Conservation (phyloP, 2,888 invertebrate genomes). For the Apamea anceps region DNA sequence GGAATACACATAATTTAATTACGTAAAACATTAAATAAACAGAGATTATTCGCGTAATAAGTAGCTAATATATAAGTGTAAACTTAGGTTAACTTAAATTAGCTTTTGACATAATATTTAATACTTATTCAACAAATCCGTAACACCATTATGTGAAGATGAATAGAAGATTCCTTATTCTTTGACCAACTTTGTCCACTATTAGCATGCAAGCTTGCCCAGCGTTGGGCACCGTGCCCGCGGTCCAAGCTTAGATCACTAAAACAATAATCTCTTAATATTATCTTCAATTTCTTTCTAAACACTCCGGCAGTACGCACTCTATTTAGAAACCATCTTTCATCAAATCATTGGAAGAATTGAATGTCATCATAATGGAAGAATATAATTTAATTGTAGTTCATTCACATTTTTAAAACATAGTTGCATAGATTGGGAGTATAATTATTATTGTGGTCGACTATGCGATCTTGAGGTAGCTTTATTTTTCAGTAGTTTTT, state of each 20-base stretch:
- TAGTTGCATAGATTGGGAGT: neutral
- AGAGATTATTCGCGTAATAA: conserved; percentile 25
- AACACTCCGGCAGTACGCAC: conserved; percentile 39
- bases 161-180: conserved; percentile 50
- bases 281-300: conserved; percentile 50
- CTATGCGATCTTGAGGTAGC: conserved; percentile 13
- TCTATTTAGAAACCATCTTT: conserved; percentile 2
- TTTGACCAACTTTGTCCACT: conserved; percentile 37
- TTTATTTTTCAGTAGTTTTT: neutral
- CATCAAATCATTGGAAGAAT: conserved; percentile 16
- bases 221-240: conserved; percentile 32
- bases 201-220: conserved; percentile 54
- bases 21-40: conserved; percentile 34
- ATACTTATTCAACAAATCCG: conserved; percentile 29
- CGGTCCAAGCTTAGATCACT: conserved; percentile 41
- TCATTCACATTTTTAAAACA: neutral
- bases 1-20: conserved; percentile 34
- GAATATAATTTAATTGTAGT: conserved; percentile 9
- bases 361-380: conserved; percentile 1
- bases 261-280: conserved; percentile 62
- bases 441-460: conserved; percentile 1
- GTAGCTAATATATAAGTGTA: conserved; percentile 19
- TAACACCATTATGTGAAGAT: conserved; percentile 2
- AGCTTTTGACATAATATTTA: conserved; percentile 37
- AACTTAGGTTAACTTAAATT: conserved; percentile 44